phyloP scores from a whole-genome alignment of 2,113 vertebrate species.

The Tauraco erythrolophus region DNA sequence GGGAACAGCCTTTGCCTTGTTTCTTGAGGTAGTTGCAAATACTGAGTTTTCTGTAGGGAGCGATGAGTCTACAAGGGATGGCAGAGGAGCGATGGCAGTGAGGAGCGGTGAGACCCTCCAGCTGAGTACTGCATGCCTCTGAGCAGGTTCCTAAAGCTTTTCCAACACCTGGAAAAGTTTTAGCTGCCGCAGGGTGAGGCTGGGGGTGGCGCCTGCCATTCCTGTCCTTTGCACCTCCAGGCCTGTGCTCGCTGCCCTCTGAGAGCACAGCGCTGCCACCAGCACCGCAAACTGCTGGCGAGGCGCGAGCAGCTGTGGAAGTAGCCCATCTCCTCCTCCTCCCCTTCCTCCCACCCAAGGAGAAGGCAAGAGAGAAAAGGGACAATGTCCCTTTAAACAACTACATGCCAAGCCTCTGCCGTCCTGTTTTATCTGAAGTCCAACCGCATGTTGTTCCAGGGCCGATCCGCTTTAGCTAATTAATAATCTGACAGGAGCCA shows the following conservation, averaged over 20 bases:
- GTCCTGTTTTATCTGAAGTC: slow-evolving; percentile 83
- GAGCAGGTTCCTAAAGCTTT: background rate
- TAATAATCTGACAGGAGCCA: slow-evolving; percentile 88
- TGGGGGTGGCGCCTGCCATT: background rate
- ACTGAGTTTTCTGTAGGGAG: background rate
- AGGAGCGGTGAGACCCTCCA: background rate
- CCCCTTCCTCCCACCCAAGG: background rate
- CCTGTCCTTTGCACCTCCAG: background rate
- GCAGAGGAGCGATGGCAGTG: background rate
- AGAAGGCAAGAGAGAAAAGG: slow-evolving; percentile 10
- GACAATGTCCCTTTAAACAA: slow-evolving; percentile 75
- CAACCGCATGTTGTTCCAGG: slow-evolving; percentile 81
- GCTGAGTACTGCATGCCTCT: background rate
- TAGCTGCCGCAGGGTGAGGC: background rate
- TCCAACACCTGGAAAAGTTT: background rate
- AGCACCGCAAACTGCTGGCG: background rate
- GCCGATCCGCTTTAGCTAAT: slow-evolving; percentile 87
- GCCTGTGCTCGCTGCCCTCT: background rate
- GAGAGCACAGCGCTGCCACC: background rate
- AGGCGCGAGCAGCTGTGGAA: background rate
- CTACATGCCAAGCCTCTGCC: slow-evolving; percentile 43
- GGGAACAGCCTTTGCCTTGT: background rate
- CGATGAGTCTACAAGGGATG: background rate
- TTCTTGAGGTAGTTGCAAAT: background rate
- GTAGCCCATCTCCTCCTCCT: background rate